Percentiles rank a stretch among this genome's conserved stretches.
Conservation (phyloP, 2,113 vertebrate species). For the Scartelaos histophorus region DNA sequence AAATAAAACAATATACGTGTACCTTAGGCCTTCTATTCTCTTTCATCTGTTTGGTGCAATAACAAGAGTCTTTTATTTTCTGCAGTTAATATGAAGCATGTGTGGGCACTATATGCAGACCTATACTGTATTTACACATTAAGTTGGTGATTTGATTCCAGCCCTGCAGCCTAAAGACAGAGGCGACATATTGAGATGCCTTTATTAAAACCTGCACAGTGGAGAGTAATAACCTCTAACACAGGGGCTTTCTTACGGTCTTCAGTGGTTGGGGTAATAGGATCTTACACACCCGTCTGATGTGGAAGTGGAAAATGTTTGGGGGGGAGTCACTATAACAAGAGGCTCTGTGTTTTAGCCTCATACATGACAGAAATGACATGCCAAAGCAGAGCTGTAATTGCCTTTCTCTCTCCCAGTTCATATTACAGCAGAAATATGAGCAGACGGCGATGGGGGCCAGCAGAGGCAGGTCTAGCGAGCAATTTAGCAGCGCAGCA, state of each 20-base stretch:
- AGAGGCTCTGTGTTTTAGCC: conserved; percentile 58
- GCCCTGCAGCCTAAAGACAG: conserved; percentile 7
- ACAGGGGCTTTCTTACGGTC: conserved; percentile 29
- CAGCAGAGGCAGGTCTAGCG: conserved; percentile 55
- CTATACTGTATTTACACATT: too few species aligned
- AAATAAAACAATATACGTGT: too few species aligned
- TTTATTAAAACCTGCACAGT: conserved; percentile 42
- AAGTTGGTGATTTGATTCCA: conserved; percentile 28
- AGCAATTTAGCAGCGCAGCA: conserved; percentile 63
- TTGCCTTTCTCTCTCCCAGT: conserved; percentile 42
- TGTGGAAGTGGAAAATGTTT: conserved; percentile 50
- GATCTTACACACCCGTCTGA: conserved; percentile 24
- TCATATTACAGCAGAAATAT: conserved; percentile 62
- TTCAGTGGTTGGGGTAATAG: conserved; percentile 33
- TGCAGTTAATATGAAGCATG: not conserved
- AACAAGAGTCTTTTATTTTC: too few species aligned
- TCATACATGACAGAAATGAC: conserved; percentile 60
- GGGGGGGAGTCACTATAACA: conserved; percentile 42
- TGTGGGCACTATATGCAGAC: not conserved
- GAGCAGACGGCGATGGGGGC: conserved; percentile 47
- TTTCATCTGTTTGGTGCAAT: too few species aligned
- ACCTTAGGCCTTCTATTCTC: too few species aligned
- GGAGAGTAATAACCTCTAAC: conserved; percentile 35
- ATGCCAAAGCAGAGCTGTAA: conserved; percentile 52
- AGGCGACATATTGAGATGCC: conserved; percentile 1